These are phyloP conservation scores for Temnothorax nylanderi DNA, from an alignment of 1,140 invertebrate species.

Conservation along the genomic window DNA sequence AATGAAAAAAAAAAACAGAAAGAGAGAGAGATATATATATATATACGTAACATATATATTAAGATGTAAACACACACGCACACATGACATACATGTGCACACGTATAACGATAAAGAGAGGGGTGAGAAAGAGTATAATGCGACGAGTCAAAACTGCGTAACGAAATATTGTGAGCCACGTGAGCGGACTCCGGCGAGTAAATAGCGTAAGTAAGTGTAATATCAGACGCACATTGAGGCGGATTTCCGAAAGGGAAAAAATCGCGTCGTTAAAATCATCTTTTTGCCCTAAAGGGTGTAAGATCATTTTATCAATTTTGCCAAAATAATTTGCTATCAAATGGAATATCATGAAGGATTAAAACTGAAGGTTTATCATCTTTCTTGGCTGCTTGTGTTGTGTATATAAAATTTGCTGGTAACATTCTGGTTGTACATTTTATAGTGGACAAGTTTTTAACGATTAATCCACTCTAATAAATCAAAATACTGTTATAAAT, in stretches of 20 bases:
- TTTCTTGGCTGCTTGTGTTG: neutral
- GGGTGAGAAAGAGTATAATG: conserved; percentile 24
- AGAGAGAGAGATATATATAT: conserved; percentile 23
- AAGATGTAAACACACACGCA: conserved; percentile 23
- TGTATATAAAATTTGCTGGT: neutral
- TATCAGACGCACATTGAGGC: conserved; percentile 59
- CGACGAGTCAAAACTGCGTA: conserved; percentile 41
- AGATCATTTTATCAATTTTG: neutral
- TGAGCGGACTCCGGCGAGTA: conserved; percentile 72
- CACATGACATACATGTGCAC: conserved; percentile 60
- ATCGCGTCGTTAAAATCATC: neutral
- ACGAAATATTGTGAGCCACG: conserved; percentile 56
- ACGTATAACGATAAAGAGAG: neutral
- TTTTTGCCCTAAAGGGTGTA: neutral
- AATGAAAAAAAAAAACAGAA: neutral
- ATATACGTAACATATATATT: conserved; percentile 41
- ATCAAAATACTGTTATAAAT: conserved; percentile 1
- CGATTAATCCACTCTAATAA: neutral
- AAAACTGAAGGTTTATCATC: neutral
- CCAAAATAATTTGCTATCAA: neutral
- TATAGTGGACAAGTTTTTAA: neutral
- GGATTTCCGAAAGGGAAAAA: neutral
- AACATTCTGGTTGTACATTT: conserved; percentile 4
- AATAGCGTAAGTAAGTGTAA: conserved; percentile 41
- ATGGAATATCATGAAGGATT: neutral